These are phyloP conservation scores for Horisme vitalbata DNA, from an alignment of 2,888 invertebrate genomes.

Conservation along the genomic window DNA sequence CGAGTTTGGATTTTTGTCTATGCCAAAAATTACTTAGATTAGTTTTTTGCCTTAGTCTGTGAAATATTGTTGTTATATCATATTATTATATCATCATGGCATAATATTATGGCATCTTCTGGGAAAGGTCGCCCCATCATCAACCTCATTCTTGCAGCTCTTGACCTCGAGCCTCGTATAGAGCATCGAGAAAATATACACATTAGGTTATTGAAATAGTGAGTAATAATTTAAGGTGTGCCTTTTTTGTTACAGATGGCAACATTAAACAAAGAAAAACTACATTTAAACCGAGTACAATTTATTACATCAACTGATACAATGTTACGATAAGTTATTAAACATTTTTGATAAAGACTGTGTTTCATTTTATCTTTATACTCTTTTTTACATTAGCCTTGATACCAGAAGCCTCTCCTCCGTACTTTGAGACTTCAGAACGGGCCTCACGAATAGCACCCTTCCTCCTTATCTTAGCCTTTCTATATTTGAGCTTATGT, in stretches of 20 bases:
- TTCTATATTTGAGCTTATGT: slow-evolving; percentile 95
- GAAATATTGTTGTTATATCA: no score
- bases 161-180: no score
- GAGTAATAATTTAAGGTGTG: not conserved
- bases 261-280: slow-evolving; percentile 55
- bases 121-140: no score
- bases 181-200: no score
- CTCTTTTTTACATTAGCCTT: slow-evolving; percentile 94
- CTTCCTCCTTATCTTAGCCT: slow-evolving; percentile 95
- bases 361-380: slow-evolving; percentile 89
- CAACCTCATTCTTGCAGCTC: no score
- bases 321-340: slow-evolving; percentile 32
- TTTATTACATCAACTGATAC: slow-evolving; percentile 53
- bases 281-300: slow-evolving; percentile 34
- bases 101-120: no score
- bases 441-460: slow-evolving; percentile 95
- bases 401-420: slow-evolving; percentile 97
- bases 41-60: no score
- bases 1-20: no score
- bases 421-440: slow-evolving; percentile 91
- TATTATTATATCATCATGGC: no score
- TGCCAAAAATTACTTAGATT: no score
- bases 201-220: not conserved
- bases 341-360: slow-evolving; percentile 31
- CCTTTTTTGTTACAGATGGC: slow-evolving; percentile 70